Percentiles rank a stretch among this genome's conserved stretches.
These are phyloP conservation scores for Saccopteryx leptura DNA, from an alignment of 2,113 vertebrate genomes.

Conservation along the genomic window DNA sequence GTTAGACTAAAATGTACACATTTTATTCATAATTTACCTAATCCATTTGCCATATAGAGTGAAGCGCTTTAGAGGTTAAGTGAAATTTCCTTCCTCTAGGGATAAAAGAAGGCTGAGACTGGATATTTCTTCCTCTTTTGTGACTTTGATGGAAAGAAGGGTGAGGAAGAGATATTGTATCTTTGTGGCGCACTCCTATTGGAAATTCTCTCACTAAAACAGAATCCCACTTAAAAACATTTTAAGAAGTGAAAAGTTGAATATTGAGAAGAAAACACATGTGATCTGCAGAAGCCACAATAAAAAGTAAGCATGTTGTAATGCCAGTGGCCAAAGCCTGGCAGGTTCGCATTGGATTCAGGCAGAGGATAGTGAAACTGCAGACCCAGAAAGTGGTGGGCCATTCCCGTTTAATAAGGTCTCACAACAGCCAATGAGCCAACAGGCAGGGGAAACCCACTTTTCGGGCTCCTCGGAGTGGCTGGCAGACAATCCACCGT, in stretches of 20 bases:
- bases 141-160: not conserved
- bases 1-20: not conserved
- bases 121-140: not conserved
- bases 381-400: no score
- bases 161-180: not conserved
- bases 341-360: no score
- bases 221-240: constrained; percentile 41
- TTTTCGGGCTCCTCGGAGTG: no score
- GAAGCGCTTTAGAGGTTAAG: not conserved
- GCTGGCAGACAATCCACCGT: no score
- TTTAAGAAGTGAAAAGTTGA: not conserved
- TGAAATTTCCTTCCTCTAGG: not conserved
- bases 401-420: no score
- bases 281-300: not conserved
- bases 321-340: no score
- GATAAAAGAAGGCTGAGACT: not conserved
- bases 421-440: no score
- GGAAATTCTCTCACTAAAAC: not conserved
- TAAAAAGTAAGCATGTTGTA: not conserved
- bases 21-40: not conserved
- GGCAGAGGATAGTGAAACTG: no score
- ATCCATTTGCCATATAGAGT: not conserved
- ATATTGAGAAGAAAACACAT: not conserved
- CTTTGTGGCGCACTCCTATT: not conserved
- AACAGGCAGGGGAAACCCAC: no score